Evolutionary conservation across 2,113 vertebrate species (phyloP).

Genomic region (human (Homo sapiens)): DNA sequence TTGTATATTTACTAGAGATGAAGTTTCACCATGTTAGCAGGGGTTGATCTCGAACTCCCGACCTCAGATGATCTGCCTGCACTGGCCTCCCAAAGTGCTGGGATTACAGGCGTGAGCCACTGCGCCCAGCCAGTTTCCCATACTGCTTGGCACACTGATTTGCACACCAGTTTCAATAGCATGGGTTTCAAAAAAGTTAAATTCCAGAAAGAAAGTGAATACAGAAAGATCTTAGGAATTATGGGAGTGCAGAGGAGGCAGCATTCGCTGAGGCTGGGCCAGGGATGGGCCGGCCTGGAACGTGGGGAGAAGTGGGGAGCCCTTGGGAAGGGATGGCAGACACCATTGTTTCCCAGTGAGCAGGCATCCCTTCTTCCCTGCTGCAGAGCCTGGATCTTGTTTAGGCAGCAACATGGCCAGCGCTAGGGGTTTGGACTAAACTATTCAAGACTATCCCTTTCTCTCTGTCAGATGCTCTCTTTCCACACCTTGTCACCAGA

Average conservation of each 20-base stretch:
- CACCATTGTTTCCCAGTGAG: accelerated
- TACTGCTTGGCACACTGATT: background rate
- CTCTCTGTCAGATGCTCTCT: background rate
- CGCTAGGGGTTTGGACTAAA: background rate
- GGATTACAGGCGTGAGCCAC: too few relatives aligned
- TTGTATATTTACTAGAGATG: too few relatives aligned
- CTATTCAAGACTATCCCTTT: background rate
- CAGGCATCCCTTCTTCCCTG: background rate
- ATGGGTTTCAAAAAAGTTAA: background rate
- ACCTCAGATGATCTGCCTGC: too few relatives aligned
- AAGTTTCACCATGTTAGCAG: too few relatives aligned
- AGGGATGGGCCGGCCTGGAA: background rate
- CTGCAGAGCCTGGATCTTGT: background rate
- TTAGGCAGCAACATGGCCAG: background rate
- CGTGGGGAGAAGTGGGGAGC: background rate
- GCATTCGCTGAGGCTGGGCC: background rate
- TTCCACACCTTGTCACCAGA: background rate
- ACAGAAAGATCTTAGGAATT: too few relatives aligned
- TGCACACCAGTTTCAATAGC: background rate
- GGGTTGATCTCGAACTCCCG: too few relatives aligned
- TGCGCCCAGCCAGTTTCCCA: background rate
- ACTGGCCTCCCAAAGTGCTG: too few relatives aligned
- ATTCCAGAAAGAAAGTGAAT: background rate
- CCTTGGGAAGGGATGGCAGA: background rate
- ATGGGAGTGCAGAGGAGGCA: background rate